Percentiles rank a stretch among this genome's conserved stretches.
Evolutionary conservation across 2,888 invertebrate species (phyloP).

Genomic region (Polietes domitor): DNA sequence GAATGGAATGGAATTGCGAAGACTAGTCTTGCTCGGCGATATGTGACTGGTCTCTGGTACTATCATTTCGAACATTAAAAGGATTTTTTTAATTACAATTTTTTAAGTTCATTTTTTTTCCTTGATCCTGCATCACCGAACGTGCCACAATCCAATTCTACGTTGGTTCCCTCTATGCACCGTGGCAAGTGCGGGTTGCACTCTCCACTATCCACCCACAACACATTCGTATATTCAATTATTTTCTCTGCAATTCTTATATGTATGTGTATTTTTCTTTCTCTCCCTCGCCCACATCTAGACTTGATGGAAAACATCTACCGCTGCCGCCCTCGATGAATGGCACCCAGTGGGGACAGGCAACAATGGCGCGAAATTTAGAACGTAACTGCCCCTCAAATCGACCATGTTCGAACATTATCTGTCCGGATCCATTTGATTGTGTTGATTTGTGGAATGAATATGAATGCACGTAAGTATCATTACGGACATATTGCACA

Average conservation of each 20-base stretch:
- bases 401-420: constrained; percentile 95
- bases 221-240: constrained; percentile 1
- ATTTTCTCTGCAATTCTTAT: neutral
- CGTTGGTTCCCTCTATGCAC: neutral
- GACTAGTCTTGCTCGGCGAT: neutral
- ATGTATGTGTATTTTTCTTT: neutral
- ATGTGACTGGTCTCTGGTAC: neutral
- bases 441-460: constrained; percentile 99
- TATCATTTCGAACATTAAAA: constrained; percentile 31
- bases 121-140: neutral
- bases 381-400: constrained; percentile 97
- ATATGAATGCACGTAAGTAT: constrained; percentile 98
- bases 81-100: constrained; percentile 42
- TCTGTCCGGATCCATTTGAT: constrained; percentile 96
- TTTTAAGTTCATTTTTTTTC: neutral
- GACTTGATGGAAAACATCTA: constrained; percentile 96
- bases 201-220: neutral
- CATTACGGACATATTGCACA: neutral
- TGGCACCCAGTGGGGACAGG: constrained; percentile 97
- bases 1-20: neutral
- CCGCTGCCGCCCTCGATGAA: constrained; percentile 97
- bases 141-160: neutral
- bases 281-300: constrained; percentile 69
- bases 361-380: constrained; percentile 94
- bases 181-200: neutral